These are phyloP conservation scores for Boleophthalmus pectinirostris DNA, from an alignment of 2,113 vertebrate genomes.

Conservation along the genomic window DNA sequence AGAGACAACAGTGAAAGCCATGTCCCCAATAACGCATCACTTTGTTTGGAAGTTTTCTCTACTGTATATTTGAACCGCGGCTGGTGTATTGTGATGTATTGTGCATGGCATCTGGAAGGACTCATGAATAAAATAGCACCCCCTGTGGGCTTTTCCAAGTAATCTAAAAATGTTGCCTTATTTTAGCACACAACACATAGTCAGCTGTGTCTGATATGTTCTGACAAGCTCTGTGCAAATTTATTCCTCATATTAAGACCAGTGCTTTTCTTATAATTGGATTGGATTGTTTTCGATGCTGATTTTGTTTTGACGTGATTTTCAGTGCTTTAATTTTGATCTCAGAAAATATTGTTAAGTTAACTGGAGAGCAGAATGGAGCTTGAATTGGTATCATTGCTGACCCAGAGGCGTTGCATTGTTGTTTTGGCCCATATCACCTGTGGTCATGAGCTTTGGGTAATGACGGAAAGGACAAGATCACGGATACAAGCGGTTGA, in stretches of 20 bases:
- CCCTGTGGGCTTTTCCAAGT: constrained; percentile 24
- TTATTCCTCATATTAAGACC: constrained; percentile 24
- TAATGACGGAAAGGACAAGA: no score
- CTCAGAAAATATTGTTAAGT: not conserved
- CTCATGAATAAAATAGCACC: constrained; percentile 50
- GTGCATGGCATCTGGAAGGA: constrained; percentile 44
- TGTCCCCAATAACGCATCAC: constrained; percentile 22
- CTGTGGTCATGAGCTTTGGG: no score
- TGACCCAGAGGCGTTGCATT: not conserved
- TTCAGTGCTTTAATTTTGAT: not conserved
- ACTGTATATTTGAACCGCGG: constrained; percentile 11
- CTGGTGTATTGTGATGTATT: constrained; percentile 20
- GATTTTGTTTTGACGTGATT: constrained; percentile 14
- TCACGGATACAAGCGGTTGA: no score
- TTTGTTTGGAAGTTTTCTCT: constrained; percentile 36
- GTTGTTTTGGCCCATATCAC: no score
- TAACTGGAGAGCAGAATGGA: not conserved
- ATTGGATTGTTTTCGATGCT: not conserved
- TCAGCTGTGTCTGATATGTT: constrained; percentile 12
- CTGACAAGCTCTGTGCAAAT: constrained; percentile 21
- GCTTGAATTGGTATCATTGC: not conserved
- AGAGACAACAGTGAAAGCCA: constrained; percentile 18
- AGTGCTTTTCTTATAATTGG: constrained; percentile 6
- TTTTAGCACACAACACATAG: constrained; percentile 13
- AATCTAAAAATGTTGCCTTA: constrained; percentile 17